Percentiles rank a stretch among this genome's conserved stretches.
Conservation (phyloP, 2,113 vertebrate genomes). For the Leucopternis melanops region DNA sequence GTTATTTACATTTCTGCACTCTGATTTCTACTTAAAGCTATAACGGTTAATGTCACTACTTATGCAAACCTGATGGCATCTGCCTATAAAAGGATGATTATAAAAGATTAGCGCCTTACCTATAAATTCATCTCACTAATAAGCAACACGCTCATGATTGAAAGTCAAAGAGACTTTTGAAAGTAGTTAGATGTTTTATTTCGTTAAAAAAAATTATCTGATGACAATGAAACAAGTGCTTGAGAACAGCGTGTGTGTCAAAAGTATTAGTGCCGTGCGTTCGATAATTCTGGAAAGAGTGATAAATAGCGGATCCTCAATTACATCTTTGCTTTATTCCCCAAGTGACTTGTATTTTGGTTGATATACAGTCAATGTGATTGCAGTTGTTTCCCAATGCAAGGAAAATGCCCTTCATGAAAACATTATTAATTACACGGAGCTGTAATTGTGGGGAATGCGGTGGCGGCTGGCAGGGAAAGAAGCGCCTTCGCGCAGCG, state of each 20-base stretch:
- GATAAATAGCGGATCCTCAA: conserved; percentile 10
- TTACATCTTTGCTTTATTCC: neutral
- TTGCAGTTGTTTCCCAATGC: conserved; percentile 6
- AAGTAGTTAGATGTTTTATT: conserved; percentile 48
- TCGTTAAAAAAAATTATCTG: neutral
- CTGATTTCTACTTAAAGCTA: conserved; percentile 20
- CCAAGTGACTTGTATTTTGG: neutral
- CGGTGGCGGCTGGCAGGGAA: neutral
- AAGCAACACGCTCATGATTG: neutral
- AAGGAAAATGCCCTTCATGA: conserved; percentile 34
- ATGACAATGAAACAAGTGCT: neutral
- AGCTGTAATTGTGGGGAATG: neutral
- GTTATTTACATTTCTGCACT: conserved; percentile 55
- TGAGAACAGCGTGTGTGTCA: neutral
- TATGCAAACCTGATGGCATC: conserved; percentile 23
- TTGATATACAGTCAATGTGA: neutral
- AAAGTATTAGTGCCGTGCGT: neutral
- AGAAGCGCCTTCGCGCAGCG: neutral
- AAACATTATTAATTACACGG: neutral
- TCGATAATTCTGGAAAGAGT: neutral
- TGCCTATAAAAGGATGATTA: conserved; percentile 40
- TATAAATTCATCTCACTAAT: conserved; percentile 50
- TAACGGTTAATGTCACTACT: conserved; percentile 15
- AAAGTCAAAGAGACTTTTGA: conserved; percentile 53
- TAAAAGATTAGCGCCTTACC: conserved; percentile 44